Percentiles rank a stretch among this genome's conserved stretches.
These are phyloP conservation scores for Hippoglossus stenolepis DNA, from an alignment of 2,113 vertebrate species.

Conservation along the genomic window DNA sequence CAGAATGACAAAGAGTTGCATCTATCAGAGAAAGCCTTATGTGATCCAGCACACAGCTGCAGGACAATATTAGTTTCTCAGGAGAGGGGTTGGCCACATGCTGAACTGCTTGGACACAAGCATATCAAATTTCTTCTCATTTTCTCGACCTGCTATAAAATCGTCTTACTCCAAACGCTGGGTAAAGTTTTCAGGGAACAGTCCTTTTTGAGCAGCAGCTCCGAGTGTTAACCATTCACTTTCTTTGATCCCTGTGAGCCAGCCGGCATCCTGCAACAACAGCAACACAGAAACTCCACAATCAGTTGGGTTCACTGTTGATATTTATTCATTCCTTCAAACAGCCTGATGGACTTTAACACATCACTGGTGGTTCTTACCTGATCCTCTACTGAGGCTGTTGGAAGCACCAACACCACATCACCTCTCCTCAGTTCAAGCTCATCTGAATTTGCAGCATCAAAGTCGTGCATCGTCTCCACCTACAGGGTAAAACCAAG, in stretches of 20 bases:
- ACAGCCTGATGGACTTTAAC: neutral
- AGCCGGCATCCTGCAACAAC: slow-evolving; percentile 91
- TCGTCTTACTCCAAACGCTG: slow-evolving; percentile 84
- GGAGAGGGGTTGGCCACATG: slow-evolving; percentile 67
- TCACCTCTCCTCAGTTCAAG: slow-evolving; percentile 91
- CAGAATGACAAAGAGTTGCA: slow-evolving; percentile 25
- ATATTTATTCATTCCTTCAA: neutral
- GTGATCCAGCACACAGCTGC: slow-evolving; percentile 20
- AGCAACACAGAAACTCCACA: neutral
- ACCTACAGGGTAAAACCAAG: slow-evolving; percentile 80
- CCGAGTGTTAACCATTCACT: slow-evolving; percentile 89
- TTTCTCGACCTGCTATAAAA: neutral
- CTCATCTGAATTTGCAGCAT: slow-evolving; percentile 95
- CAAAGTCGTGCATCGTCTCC: slow-evolving; percentile 94
- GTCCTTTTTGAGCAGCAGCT: slow-evolving; percentile 87
- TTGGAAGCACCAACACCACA: slow-evolving; percentile 90
- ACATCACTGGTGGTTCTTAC: slow-evolving; percentile 75
- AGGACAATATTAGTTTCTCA: slow-evolving; percentile 25
- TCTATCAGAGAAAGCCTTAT: neutral
- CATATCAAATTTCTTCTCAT: slow-evolving; percentile 20
- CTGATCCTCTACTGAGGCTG: slow-evolving; percentile 90
- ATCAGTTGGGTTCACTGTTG: neutral
- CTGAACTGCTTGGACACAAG: slow-evolving; percentile 69
- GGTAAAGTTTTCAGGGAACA: slow-evolving; percentile 97
- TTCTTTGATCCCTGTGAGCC: slow-evolving; percentile 93